Evolutionary conservation across 2,113 vertebrate genomes (phyloP).

Genomic region (Xerus inauris): DNA sequence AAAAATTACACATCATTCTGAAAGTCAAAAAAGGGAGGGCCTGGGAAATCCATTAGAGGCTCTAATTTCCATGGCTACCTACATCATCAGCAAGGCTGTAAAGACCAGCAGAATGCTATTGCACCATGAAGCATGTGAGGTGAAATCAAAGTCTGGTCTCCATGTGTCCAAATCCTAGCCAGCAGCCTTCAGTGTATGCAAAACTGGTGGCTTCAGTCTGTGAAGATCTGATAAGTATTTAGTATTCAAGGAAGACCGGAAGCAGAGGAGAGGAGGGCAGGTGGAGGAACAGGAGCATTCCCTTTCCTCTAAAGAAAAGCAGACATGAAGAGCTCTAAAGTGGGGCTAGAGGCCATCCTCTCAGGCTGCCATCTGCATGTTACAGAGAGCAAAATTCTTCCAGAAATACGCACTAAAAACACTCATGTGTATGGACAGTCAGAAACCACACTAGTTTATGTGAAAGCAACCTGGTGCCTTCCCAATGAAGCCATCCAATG

Average conservation of each 20-base stretch:
- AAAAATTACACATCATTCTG: neutral
- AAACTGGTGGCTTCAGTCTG: neutral
- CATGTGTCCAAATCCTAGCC: neutral
- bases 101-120: neutral
- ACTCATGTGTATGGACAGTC: neutral
- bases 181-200: neutral
- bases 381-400: neutral
- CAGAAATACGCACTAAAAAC: neutral
- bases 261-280: neutral
- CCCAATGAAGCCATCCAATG: neutral
- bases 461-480: neutral
- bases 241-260: neutral
- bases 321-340: neutral
- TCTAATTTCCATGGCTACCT: neutral
- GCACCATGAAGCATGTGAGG: neutral
- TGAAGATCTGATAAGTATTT: neutral
- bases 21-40: neutral
- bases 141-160: neutral
- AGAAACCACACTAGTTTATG: neutral
- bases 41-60: neutral
- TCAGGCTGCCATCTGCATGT: neutral
- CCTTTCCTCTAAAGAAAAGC: slow-evolving; percentile 36
- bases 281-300: neutral
- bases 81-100: neutral
- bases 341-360: neutral